Evolutionary conservation across 2,888 invertebrate genomes (phyloP), one percentile per base, ranked within the genome.

Genomic region (Dynastes maya): DNA sequence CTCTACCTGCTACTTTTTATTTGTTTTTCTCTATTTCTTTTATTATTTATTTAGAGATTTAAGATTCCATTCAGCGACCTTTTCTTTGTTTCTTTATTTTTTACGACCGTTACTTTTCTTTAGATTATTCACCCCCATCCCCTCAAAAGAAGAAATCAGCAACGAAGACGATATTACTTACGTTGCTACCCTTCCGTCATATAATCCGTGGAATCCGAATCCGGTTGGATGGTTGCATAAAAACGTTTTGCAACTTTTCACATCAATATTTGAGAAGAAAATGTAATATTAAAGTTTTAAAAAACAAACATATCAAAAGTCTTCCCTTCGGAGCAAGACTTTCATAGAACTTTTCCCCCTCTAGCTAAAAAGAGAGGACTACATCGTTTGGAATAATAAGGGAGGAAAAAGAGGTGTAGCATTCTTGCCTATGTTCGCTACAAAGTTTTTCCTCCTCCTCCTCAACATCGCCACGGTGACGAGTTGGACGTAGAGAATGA

Each of bases 221-320:
- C 45, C 22, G 70, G 61, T 77, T 29, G 70, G 68, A 77, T 40
- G 61, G 58, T 70, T 78, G 74, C 74, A 74, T 74, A 68, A 77
- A 77, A 79, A 76, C 79, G 77, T 58, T 77, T 77, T 61, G 79
- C 67, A 79, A 79, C 77, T 79, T 79, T 79, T 79, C 79, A 74
- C 79, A 79, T 79, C 79, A 79, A 79, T 79, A 79, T 79, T 79
- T 79, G 79, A 77, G 67, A 64, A 74, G 79, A 79, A 79, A 79
- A 77, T 77, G 79, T 77, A 79, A 79, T 79, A 79, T 79, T 77
- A 72, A 79, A 79, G 79, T 79, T 79, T 77, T 51, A 58, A 72
- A 79, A 79, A 79, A 79, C 79, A 79, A 77, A 79, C 76, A 71
- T 79, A 79, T 79, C 79, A 74, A 77, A 74, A 74, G 55, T 77